phyloP scores from a whole-genome alignment of 2,797 vertebrate species.

The Bovichtus variegatus region DNA sequence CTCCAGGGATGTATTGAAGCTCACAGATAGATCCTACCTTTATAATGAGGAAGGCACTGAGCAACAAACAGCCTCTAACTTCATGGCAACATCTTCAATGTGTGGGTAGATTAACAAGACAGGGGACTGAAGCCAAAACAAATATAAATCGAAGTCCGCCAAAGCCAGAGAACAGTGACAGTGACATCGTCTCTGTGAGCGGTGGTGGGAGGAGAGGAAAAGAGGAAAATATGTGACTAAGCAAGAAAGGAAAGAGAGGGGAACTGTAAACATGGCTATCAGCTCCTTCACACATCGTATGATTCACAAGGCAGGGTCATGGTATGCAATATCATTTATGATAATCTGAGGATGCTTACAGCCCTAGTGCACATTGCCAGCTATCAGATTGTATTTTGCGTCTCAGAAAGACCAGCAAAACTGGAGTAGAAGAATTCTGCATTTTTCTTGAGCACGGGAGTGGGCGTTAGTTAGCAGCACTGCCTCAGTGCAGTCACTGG shows the following conservation, averaged over 20 bases:
- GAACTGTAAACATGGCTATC: constrained; percentile 42
- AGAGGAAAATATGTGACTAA: constrained; percentile 51
- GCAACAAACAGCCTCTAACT: constrained; percentile 11
- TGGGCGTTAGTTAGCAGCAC: not conserved
- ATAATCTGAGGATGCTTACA: constrained; percentile 14
- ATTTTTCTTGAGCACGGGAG: constrained; percentile 5
- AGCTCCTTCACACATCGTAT: constrained; percentile 40
- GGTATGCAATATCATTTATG: constrained; percentile 18
- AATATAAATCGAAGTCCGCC: constrained; percentile 40
- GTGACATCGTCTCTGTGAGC: constrained; percentile 23
- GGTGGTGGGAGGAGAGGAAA: constrained; percentile 51
- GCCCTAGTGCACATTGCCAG: constrained; percentile 2
- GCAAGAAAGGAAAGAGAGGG: constrained; percentile 16
- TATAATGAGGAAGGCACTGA: constrained; percentile 1
- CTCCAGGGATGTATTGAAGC: not conserved
- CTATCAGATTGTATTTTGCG: not conserved
- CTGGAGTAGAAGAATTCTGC: not conserved
- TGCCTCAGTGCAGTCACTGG: not conserved
- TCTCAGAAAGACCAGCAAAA: constrained; percentile 3
- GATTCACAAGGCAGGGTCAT: constrained; percentile 33
- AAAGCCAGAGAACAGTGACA: constrained; percentile 12
- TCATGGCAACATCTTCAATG: constrained; percentile 9
- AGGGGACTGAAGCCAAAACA: constrained; percentile 40
- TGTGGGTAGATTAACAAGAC: constrained; percentile 42
- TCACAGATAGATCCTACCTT: constrained; percentile 14